phyloP scores from a whole-genome alignment of 2,113 vertebrate genomes.

The Rallus limicola region DNA sequence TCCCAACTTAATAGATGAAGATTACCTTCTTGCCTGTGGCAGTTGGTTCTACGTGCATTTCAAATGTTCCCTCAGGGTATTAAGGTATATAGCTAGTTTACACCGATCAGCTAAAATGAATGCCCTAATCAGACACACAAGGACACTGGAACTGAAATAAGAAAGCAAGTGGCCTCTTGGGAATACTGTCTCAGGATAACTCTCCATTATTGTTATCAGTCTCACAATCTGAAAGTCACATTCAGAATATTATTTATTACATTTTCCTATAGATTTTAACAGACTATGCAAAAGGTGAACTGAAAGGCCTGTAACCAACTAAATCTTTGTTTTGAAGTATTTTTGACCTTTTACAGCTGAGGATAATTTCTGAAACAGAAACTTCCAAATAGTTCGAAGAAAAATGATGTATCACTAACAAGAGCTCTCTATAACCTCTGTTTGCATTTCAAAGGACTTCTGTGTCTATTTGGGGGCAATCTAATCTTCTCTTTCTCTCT shows the following conservation, averaged over 20 bases:
- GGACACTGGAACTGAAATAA: slow-evolving; percentile 46
- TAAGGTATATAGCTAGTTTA: background rate
- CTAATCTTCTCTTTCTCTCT: background rate
- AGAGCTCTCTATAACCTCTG: background rate
- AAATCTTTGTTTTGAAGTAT: slow-evolving; percentile 3
- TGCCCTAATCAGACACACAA: slow-evolving; percentile 57
- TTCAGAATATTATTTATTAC: slow-evolving; percentile 32
- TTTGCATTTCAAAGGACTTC: background rate
- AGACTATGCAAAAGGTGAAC: slow-evolving; percentile 3
- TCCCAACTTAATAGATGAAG: background rate
- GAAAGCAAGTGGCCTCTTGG: slow-evolving; percentile 40
- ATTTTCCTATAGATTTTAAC: background rate
- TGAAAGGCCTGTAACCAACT: slow-evolving; percentile 8
- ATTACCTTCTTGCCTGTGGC: background rate
- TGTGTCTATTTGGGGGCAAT: background rate
- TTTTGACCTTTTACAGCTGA: background rate
- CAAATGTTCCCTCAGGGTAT: background rate
- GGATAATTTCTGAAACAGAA: background rate
- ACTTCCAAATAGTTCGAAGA: background rate
- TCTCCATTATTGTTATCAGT: slow-evolving; percentile 43
- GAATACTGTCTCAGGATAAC: slow-evolving; percentile 55
- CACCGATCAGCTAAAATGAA: slow-evolving; percentile 3
- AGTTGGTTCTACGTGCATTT: background rate
- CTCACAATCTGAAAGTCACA: slow-evolving; percentile 64
- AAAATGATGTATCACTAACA: background rate